phyloP scores from a whole-genome alignment of 2,797 vertebrate species.

The Malacoraja senta region DNA sequence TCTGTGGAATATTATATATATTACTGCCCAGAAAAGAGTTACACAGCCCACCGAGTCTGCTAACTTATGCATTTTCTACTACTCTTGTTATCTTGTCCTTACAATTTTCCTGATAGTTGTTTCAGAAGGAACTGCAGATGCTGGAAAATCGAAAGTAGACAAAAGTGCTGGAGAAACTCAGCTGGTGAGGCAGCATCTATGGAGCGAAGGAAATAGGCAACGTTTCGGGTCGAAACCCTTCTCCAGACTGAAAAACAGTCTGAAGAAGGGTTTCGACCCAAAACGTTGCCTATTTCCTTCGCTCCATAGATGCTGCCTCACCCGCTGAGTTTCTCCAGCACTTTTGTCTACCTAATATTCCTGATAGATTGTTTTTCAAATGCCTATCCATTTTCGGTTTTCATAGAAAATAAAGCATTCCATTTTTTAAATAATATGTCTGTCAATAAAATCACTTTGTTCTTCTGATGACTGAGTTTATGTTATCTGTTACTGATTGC shows the following conservation, averaged over 20 bases:
- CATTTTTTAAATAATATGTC: not conserved
- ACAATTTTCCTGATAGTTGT: too few relatives aligned
- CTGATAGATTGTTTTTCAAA: slow-evolving; percentile 20
- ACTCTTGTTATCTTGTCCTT: not conserved
- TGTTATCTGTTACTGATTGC: not conserved
- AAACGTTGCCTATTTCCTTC: too few relatives aligned
- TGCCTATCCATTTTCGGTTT: not conserved
- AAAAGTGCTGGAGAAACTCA: too few relatives aligned
- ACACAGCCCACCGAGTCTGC: not conserved
- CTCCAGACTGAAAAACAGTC: too few relatives aligned
- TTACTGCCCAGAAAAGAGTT: not conserved
- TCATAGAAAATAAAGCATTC: not conserved
- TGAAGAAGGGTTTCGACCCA: too few relatives aligned
- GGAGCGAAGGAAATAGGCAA: too few relatives aligned
- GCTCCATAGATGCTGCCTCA: too few relatives aligned
- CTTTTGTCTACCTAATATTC: not conserved
- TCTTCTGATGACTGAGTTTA: not conserved
- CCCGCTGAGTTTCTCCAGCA: too few relatives aligned
- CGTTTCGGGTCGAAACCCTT: too few relatives aligned
- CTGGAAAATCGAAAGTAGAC: too few relatives aligned
- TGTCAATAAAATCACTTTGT: not conserved
- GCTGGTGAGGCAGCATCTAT: too few relatives aligned
- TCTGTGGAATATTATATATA: not conserved
- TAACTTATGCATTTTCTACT: not conserved
- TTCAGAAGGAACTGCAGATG: too few relatives aligned